phyloP scores from a whole-genome alignment of 2,113 vertebrate species.

The Puntigrus tetrazona region DNA sequence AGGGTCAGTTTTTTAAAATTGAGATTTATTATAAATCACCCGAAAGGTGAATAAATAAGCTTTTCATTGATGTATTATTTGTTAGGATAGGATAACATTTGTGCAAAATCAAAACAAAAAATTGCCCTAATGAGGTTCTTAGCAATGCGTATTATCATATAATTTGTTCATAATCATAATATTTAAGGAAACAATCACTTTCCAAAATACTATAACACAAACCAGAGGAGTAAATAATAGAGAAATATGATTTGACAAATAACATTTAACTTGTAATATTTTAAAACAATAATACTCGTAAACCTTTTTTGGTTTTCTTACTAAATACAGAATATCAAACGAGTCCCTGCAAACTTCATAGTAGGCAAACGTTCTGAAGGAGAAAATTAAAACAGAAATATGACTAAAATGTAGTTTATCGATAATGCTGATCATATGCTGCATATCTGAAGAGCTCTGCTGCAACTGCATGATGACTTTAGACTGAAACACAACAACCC shows the following conservation, averaged over 20 bases:
- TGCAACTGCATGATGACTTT: neutral
- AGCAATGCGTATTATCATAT: too few relatives aligned
- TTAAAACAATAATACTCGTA: neutral
- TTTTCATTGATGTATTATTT: too few relatives aligned
- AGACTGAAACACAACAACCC: neutral
- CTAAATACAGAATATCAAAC: neutral
- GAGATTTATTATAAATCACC: too few relatives aligned
- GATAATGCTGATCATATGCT: neutral
- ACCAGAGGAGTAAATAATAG: neutral
- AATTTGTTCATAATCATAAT: neutral
- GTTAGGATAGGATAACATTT: too few relatives aligned
- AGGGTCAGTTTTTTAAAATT: too few relatives aligned
- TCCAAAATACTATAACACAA: neutral
- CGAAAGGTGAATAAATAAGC: too few relatives aligned
- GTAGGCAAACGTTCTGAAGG: neutral
- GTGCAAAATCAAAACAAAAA: too few relatives aligned
- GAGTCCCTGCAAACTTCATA: neutral
- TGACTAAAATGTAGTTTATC: neutral
- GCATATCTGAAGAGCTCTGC: neutral
- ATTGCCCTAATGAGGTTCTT: too few relatives aligned
- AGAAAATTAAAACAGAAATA: neutral
- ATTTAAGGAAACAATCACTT: neutral
- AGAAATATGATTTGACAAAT: neutral
- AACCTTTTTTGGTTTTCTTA: neutral
- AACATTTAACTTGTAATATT: neutral